Conservation (phyloP, 2,888 invertebrate genomes). For the Leucophenga montana region DNA sequence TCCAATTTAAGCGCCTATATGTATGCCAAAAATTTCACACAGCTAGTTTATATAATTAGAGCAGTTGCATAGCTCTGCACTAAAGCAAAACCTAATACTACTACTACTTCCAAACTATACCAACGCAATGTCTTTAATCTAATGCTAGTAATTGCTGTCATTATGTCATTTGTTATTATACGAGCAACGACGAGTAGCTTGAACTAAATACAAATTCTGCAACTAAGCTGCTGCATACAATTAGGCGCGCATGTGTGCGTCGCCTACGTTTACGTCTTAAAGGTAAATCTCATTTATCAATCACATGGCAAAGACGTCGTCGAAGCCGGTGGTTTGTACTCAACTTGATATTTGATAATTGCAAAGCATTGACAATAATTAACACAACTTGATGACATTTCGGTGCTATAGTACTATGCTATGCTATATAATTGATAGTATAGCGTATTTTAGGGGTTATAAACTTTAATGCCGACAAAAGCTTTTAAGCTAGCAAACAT, state of each 20-base stretch:
- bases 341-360: slow-evolving; percentile 48
- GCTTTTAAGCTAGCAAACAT: background rate
- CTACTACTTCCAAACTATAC: too few species aligned
- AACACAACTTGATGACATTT: slow-evolving; percentile 26
- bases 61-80: too few species aligned
- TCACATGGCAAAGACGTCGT: slow-evolving; percentile 30
- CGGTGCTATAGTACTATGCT: background rate
- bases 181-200: background rate
- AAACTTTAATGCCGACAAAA: slow-evolving; percentile 2
- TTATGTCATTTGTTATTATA: slow-evolving; percentile 57
- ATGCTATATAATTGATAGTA: too few species aligned
- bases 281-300: slow-evolving; percentile 59
- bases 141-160: slow-evolving; percentile 59
- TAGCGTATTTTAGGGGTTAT: too few species aligned
- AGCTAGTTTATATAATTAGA: too few species aligned
- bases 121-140: slow-evolving; percentile 49
- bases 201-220: background rate
- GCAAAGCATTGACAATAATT: slow-evolving; percentile 43
- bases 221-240: slow-evolving; percentile 47
- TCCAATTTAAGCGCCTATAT: too few species aligned
- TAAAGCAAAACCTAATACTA: too few species aligned
- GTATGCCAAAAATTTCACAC: too few species aligned
- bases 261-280: slow-evolving; percentile 27
- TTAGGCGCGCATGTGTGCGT: slow-evolving; percentile 38
- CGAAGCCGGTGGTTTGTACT: slow-evolving; percentile 18